Percentiles rank a stretch among this genome's conserved stretches.
phyloP scores from a whole-genome alignment of 2,113 vertebrate species.

The Tyrannus savana region DNA sequence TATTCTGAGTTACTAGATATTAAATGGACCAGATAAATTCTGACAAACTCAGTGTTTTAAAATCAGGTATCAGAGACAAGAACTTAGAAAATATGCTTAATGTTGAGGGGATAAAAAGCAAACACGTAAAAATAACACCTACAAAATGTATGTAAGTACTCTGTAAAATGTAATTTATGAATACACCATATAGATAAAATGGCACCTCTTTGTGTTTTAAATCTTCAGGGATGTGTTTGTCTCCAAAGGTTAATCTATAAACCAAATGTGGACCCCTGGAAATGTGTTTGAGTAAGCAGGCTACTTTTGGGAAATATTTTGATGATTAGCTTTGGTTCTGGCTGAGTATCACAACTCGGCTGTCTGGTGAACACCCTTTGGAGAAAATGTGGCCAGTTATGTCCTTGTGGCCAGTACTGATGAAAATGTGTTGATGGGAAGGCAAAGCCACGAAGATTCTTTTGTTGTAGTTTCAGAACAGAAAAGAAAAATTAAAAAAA shows the following conservation, averaged over 20 bases:
- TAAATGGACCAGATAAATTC: not conserved
- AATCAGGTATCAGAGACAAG: not conserved
- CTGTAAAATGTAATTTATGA: not conserved
- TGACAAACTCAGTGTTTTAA: not conserved
- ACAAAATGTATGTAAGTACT: not conserved
- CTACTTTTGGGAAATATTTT: not conserved
- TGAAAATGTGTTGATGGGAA: not conserved
- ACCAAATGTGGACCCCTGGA: not conserved
- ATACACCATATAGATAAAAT: not conserved
- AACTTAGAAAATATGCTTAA: not conserved
- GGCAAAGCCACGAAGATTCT: not conserved
- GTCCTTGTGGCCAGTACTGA: no score
- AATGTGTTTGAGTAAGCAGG: not conserved
- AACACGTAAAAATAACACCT: not conserved
- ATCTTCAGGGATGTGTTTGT: not conserved
- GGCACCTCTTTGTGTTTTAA: not conserved
- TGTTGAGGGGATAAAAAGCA: not conserved
- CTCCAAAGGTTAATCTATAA: not conserved
- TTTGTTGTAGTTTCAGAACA: not conserved
- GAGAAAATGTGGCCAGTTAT: not conserved
- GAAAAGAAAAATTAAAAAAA: not conserved
- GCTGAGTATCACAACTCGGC: not conserved
- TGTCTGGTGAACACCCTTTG: not conserved
- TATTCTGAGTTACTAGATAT: not conserved
- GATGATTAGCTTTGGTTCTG: not conserved